A percentile compares a stretch with the other conserved stretches of the same genome.
Conservation (phyloP, 2,113 vertebrate genomes). For the Rutilus rutilus region DNA sequence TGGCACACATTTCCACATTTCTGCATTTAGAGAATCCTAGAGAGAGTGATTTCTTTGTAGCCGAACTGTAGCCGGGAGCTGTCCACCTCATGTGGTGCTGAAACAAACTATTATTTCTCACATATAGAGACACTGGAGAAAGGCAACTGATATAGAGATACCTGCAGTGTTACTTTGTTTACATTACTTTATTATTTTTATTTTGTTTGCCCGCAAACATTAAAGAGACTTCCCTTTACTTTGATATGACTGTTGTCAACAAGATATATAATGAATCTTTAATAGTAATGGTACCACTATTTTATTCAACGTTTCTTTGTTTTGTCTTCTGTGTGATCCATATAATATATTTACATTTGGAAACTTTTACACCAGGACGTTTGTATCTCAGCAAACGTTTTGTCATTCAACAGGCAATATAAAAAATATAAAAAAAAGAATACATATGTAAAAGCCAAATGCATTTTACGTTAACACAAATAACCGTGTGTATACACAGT, state of each 20-base stretch:
- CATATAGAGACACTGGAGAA: background rate
- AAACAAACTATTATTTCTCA: background rate
- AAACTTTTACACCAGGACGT: background rate
- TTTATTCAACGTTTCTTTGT: background rate
- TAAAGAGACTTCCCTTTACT: background rate
- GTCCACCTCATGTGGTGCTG: background rate
- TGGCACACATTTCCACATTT: background rate
- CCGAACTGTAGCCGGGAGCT: slow-evolving; percentile 11
- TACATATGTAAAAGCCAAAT: background rate
- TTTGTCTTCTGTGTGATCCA: background rate
- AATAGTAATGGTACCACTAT: background rate
- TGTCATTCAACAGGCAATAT: background rate
- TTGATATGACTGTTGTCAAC: too few species aligned
- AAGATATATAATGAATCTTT: slow-evolving; percentile 17
- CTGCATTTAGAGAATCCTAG: background rate
- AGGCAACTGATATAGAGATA: background rate
- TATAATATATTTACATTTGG: too few species aligned
- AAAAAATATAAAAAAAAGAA: too few species aligned
- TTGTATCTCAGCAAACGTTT: background rate
- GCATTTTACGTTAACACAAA: background rate
- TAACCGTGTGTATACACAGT: background rate
- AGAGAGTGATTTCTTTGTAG: background rate
- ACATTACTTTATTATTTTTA: background rate
- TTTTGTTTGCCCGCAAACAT: background rate
- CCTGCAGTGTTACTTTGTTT: background rate